Evolutionary conservation across 2,888 invertebrate genomes (phyloP).

Genomic region (Tuberolachnus salignus): DNA sequence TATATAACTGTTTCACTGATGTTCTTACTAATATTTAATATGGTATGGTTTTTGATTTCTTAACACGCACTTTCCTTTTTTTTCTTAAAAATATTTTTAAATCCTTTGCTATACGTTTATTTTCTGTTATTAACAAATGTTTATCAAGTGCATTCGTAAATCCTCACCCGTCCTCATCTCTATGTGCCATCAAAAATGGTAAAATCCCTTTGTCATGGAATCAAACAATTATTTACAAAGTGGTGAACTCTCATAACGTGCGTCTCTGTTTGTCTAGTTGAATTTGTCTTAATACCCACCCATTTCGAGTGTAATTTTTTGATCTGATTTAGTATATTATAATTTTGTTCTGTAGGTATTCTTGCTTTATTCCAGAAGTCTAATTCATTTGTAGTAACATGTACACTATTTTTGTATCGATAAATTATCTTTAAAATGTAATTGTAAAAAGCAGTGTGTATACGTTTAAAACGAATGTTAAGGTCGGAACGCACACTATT

Average conservation of each 20-base stretch:
- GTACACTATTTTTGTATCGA: too few species aligned
- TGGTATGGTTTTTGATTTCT: neutral
- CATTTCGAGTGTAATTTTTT: neutral
- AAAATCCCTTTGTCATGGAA: neutral
- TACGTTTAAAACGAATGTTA: too few species aligned
- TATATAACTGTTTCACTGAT: neutral
- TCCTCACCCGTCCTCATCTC: neutral
- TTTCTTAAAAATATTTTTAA: constrained; percentile 8
- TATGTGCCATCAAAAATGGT: neutral
- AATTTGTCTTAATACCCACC: neutral
- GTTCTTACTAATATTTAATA: neutral
- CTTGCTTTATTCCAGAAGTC: neutral
- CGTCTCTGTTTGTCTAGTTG: neutral
- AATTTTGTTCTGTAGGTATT: neutral
- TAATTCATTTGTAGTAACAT: too few species aligned
- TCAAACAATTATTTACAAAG: constrained; percentile 6
- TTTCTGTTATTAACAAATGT: constrained; percentile 11
- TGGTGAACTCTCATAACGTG: neutral
- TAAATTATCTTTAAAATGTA: too few species aligned
- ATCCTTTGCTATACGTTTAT: neutral
- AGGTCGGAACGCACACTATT: too few species aligned
- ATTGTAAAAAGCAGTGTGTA: too few species aligned
- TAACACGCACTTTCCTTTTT: neutral
- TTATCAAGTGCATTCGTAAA: neutral
- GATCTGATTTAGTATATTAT: neutral